These are phyloP conservation scores for Phyllotis vaccarum DNA, from an alignment of 2,797 vertebrate genomes.

Conservation along the genomic window DNA sequence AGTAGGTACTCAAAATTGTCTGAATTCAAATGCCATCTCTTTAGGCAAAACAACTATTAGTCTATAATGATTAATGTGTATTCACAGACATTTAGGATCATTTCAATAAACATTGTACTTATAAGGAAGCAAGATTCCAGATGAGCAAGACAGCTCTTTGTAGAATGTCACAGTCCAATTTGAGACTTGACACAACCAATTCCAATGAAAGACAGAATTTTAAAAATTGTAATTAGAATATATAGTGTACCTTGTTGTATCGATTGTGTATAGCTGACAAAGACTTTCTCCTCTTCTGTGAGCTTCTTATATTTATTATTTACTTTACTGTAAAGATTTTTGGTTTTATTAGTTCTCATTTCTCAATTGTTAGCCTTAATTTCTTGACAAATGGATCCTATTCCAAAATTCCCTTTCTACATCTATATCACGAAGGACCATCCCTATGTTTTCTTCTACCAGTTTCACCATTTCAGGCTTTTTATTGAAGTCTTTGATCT, in stretches of 20 bases:
- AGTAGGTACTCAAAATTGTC: neutral
- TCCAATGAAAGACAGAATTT: neutral
- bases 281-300: neutral
- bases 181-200: neutral
- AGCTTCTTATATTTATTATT: neutral
- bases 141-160: neutral
- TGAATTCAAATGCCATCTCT: neutral
- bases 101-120: conserved; percentile 15
- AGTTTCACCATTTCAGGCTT: neutral
- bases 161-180: neutral
- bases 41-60: neutral
- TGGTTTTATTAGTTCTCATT: neutral
- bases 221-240: neutral
- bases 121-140: neutral
- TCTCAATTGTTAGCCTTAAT: neutral
- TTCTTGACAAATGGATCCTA: neutral
- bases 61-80: neutral
- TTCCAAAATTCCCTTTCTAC: neutral
- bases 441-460: neutral
- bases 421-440: neutral
- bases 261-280: neutral
- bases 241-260: neutral
- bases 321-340: neutral
- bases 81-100: neutral
- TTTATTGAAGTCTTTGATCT: neutral